These are phyloP conservation scores for Cryptocephalus moraei DNA, from an alignment of 2,888 invertebrate genomes.

Conservation along the genomic window DNA sequence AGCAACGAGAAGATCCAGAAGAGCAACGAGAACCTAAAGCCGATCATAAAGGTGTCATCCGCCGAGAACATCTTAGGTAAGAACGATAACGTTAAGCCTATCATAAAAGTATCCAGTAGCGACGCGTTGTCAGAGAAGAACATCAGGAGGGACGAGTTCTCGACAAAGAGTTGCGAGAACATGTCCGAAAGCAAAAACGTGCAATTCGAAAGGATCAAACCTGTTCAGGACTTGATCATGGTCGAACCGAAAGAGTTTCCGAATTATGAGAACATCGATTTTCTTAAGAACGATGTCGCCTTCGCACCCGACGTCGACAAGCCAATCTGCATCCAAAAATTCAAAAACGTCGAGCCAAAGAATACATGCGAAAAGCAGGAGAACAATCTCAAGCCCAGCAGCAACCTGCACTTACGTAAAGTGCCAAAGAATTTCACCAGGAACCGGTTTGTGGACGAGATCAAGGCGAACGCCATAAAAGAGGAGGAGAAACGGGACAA, in stretches of 20 bases:
- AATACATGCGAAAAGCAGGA: constrained; percentile 4
- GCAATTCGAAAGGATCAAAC: not conserved
- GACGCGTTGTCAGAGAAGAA: constrained; percentile 11
- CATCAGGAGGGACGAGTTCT: constrained; percentile 11
- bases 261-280: constrained; percentile 33
- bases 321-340: constrained; percentile 18
- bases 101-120: constrained; percentile 22
- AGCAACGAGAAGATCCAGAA: constrained; percentile 9
- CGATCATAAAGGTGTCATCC: constrained; percentile 25
- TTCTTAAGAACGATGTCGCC: constrained; percentile 30
- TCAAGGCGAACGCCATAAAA: constrained; percentile 14
- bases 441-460: constrained; percentile 28
- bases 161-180: constrained; percentile 26
- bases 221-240: not conserved
- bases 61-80: constrained; percentile 20
- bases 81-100: constrained; percentile 18
- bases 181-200: constrained; percentile 6
- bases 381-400: constrained; percentile 22
- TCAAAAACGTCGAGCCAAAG: constrained; percentile 10
- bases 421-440: constrained; percentile 36
- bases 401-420: constrained; percentile 25
- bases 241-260: constrained; percentile 16
- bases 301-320: constrained; percentile 21
- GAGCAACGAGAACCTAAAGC: constrained; percentile 23
- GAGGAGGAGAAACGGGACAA: constrained; percentile 9